A percentile compares a stretch with the other conserved stretches of the same genome.
phyloP scores from a whole-genome alignment of 2,113 vertebrate genomes.

The Hydrochoerus hydrochaeris region DNA sequence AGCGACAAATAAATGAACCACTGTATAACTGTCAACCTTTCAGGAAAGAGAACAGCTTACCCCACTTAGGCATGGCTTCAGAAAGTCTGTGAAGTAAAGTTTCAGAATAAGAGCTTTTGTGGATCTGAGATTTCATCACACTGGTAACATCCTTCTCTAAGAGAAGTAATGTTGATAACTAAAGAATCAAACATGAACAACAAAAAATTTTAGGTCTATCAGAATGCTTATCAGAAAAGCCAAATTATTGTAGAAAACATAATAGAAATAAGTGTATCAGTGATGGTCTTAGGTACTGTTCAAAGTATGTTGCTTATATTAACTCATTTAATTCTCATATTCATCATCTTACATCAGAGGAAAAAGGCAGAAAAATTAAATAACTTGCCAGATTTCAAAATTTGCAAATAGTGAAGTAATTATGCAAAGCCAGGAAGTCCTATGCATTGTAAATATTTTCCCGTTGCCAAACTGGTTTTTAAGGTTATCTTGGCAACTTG shows the following conservation, averaged over 20 bases:
- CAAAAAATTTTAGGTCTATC: not conserved
- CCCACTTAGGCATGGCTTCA: not conserved
- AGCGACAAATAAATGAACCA: not conserved
- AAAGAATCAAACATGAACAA: not conserved
- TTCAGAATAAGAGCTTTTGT: not conserved
- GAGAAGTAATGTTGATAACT: not conserved
- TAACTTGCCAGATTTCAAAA: not conserved
- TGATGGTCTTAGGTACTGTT: not conserved
- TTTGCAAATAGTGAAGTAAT: not conserved
- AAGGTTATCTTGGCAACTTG: not conserved
- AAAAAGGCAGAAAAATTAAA: not conserved
- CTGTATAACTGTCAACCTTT: not conserved
- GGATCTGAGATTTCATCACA: not conserved
- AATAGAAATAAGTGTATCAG: not conserved
- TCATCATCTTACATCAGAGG: not conserved
- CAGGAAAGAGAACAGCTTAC: not conserved
- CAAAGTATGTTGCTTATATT: not conserved
- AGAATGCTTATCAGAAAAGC: not conserved
- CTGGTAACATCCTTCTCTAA: not conserved
- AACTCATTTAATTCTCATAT: conserved; percentile 1
- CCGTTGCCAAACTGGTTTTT: not conserved
- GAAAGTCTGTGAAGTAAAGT: conserved; percentile 1
- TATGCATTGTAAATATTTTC: not conserved
- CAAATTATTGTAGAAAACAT: not conserved
- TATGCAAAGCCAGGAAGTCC: not conserved